Percentiles rank a stretch among this genome's conserved stretches.
phyloP scores from a whole-genome alignment of 2,113 vertebrate genomes.

The Anarrhichthys ocellatus region DNA sequence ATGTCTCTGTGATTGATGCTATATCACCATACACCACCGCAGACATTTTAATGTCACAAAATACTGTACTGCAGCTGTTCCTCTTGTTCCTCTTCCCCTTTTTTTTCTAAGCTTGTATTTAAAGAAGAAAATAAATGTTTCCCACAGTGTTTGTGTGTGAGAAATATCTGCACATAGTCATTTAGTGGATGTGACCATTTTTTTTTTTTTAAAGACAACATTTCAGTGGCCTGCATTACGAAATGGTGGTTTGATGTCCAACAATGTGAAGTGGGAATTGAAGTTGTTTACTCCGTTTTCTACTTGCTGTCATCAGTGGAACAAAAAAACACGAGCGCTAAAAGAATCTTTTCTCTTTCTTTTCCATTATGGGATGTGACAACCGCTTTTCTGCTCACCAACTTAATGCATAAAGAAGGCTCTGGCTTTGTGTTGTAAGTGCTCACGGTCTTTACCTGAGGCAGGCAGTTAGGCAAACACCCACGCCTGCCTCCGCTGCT shows the following conservation, averaged over 20 bases:
- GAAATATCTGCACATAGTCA: background rate
- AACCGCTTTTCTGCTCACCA: background rate
- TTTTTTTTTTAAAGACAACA: background rate
- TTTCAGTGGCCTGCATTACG: background rate
- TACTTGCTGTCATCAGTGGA: constrained; percentile 6
- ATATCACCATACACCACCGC: background rate
- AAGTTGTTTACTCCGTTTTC: background rate
- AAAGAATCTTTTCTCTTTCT: background rate
- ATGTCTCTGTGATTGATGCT: background rate
- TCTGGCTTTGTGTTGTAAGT: constrained; percentile 27
- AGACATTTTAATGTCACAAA: constrained; percentile 1
- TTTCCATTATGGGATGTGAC: constrained; percentile 25
- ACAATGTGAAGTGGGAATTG: background rate
- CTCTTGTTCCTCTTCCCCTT: constrained; percentile 52
- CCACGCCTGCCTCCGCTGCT: background rate
- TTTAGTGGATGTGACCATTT: constrained; percentile 7
- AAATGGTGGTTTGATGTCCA: constrained; percentile 8
- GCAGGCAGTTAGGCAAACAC: constrained; percentile 34
- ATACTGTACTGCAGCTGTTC: constrained; percentile 6
- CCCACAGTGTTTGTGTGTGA: background rate
- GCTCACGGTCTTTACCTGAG: constrained; percentile 40
- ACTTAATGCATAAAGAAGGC: constrained; percentile 17
- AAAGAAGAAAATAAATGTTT: constrained; percentile 28
- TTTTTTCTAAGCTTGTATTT: constrained; percentile 16
- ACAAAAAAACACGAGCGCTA: background rate